These are phyloP conservation scores for Periophthalmus magnuspinnatus DNA, from an alignment of 2,797 vertebrate species.

Conservation along the genomic window DNA sequence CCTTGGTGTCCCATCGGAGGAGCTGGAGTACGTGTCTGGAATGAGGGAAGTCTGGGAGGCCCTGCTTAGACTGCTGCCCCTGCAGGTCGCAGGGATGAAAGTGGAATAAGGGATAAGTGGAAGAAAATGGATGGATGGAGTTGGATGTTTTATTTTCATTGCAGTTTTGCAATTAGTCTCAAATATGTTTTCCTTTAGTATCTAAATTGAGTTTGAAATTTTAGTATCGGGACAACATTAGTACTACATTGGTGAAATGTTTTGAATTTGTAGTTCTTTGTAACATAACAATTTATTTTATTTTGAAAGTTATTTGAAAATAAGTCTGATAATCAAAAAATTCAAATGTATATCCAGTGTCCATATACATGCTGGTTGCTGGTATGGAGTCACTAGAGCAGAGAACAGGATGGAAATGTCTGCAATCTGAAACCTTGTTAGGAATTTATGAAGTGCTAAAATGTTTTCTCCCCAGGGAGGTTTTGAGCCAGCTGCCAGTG, in stretches of 20 bases:
- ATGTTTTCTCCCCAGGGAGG: constrained; percentile 91
- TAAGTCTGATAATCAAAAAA: background rate
- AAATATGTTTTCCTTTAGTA: background rate
- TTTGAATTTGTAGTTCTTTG: no score
- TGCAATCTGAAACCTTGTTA: constrained; percentile 98
- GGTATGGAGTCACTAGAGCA: constrained; percentile 73
- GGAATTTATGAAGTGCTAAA: constrained; percentile 99
- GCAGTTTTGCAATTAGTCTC: background rate
- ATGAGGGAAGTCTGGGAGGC: no score
- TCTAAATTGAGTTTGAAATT: background rate
- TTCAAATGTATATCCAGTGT: constrained; percentile 1
- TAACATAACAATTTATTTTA: no score
- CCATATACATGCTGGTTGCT: constrained; percentile 41
- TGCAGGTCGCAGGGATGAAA: no score
- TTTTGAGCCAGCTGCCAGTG: constrained; percentile 88
- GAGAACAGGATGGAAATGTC: constrained; percentile 83
- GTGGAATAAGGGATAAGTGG: no score
- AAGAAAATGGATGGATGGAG: no score
- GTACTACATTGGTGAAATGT: background rate
- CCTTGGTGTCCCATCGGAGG: no score
- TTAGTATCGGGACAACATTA: background rate
- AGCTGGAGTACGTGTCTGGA: no score
- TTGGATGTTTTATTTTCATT: no score
- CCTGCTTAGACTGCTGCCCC: no score
- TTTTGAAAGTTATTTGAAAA: constrained; percentile 13